Base-by-base conservation (phyloP, 1,140 invertebrate genomes). In the Ostrea denselamellosa region DNA sequence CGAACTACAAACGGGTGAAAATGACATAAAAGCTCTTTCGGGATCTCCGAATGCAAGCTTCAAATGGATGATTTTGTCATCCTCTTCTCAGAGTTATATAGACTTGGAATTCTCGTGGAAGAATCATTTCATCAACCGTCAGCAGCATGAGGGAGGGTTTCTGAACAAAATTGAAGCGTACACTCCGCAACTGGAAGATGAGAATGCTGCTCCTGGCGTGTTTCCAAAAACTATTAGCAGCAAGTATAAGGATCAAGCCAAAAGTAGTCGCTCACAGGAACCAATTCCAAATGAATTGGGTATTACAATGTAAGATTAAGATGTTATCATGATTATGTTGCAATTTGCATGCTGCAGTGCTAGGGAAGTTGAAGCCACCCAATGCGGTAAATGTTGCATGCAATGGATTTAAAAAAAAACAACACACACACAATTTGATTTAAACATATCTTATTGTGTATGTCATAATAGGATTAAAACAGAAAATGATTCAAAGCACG, bases 221-320 rank as follows among this genome's bases (percentile, higher is more conserved):
- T 87, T 84, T n/a, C 77, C 85, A 8, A 91, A 90, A 51, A 58
- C 71, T 8, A 83, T 83, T 8, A 19, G 62, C 71, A 83, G 83
- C 17, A n/a, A 2, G 2, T 52, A 84, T 5, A 88, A 89, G 10
- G 90, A 91, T 68, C 25, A 81, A 51, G 25, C 22, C 8, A 86
- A 87, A 86, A 88, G 88, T 51, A 14, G 68, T 4, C 89, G 89
- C 54, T 90, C 90, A 4, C 82, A 58, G n/a, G 85, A 68, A 12
- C 54, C 58, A 12, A 90, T 92, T 25, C n/a, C 68, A 14, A 92
- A 91, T 85, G 81, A 56, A n/a, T n/a, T 87, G 10, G 91, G 91
- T 4, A 91, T 92, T 25, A 87, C 83, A 2, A 86, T 53, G 82
- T 87, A 83, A 53, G 83, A 83, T n/a, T 22, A n/a, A n/a, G 5